These are phyloP conservation scores for Molorchus minor DNA, from an alignment of 2,888 invertebrate species.

Conservation along the genomic window DNA sequence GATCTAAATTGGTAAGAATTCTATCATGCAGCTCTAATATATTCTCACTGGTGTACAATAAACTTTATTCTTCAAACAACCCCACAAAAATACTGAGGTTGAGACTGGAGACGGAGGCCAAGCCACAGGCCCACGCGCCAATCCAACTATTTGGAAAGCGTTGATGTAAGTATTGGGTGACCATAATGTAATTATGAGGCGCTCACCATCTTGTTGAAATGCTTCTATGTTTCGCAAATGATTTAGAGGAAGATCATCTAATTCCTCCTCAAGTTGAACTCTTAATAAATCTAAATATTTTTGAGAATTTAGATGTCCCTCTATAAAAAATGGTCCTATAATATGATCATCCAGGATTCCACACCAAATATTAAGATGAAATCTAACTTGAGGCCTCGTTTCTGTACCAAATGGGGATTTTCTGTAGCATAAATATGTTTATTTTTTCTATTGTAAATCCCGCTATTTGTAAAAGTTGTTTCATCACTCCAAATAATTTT, in stretches of 20 bases:
- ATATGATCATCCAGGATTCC: not conserved
- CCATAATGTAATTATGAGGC: not conserved
- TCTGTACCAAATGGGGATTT: not conserved
- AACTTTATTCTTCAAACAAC: not conserved
- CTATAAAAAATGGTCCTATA: not conserved
- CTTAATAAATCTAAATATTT: not conserved
- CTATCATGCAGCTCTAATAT: not conserved
- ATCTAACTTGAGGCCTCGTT: not conserved
- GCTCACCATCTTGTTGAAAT: not conserved
- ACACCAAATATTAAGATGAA: not conserved
- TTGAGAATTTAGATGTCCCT: not conserved
- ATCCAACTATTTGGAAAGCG: not conserved
- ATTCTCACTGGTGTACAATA: not conserved
- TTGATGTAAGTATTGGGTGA: not conserved
- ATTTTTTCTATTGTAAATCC: not conserved
- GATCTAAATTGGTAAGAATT: not conserved
- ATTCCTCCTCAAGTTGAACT: not conserved
- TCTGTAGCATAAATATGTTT: not conserved
- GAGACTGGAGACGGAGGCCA: no score
- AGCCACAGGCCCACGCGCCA: no score
- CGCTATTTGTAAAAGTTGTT: conserved; percentile 1
- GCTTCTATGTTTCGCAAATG: not conserved
- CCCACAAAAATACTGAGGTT: not conserved
- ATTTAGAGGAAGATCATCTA: not conserved
- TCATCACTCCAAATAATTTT: no score